Percentiles rank a stretch among this genome's conserved stretches.
Conservation (phyloP, 2,888 invertebrate genomes). For the Tetranychus truncatus region DNA sequence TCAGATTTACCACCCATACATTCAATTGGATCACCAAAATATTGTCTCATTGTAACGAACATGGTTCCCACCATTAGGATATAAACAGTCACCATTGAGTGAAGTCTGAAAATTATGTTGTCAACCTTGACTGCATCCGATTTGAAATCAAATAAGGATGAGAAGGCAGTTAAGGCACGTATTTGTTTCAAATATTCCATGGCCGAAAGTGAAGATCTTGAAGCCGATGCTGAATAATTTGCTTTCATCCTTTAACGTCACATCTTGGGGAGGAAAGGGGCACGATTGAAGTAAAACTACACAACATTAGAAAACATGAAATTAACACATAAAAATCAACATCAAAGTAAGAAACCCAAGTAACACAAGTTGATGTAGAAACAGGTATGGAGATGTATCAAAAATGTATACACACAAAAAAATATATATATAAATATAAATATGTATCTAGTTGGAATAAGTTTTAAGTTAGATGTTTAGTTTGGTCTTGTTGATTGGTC, state of each 20-base stretch:
- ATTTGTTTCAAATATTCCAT: constrained; percentile 13
- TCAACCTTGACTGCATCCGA: constrained; percentile 8
- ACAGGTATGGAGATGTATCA: no score
- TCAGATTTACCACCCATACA: constrained; percentile 11
- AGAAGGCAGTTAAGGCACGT: constrained; percentile 12
- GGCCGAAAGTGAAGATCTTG: neutral
- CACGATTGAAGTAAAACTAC: neutral
- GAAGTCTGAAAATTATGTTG: neutral
- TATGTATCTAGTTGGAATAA: no score
- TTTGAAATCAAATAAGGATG: constrained; percentile 8
- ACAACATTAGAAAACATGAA: neutral
- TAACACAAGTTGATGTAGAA: no score
- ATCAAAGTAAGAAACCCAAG: neutral
- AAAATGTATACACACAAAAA: no score
- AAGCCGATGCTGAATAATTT: constrained; percentile 6
- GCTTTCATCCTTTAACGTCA: constrained; percentile 6
- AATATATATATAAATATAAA: no score
- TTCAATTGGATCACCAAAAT: constrained; percentile 12
- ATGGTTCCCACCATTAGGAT: constrained; percentile 12
- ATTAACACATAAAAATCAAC: neutral
- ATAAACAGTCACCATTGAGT: constrained; percentile 9
- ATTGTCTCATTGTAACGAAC: constrained; percentile 12
- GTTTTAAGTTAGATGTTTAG: no score
- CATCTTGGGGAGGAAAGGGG: neutral
- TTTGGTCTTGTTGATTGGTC: no score